Conservation (phyloP, 1,140 invertebrate species). For the Cyrtorhinus lividipennis region DNA sequence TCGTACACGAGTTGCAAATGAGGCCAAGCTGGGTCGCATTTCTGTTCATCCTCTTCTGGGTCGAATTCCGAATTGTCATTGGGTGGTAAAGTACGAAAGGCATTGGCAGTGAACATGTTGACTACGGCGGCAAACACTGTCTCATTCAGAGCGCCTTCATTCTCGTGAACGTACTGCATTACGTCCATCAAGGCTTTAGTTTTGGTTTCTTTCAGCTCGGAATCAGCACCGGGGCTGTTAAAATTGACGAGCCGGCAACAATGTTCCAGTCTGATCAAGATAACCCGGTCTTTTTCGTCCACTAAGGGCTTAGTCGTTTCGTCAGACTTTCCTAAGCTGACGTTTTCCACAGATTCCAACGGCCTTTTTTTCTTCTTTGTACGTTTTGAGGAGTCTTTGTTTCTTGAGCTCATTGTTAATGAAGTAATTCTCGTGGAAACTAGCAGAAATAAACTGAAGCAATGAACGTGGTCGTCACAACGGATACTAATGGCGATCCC, state of each 20-base stretch:
- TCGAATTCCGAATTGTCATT: constrained; percentile 99
- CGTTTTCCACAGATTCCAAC: neutral
- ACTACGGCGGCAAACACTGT: constrained; percentile 94
- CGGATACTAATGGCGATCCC: too few relatives aligned
- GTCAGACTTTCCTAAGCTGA: neutral
- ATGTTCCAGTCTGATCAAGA: constrained; percentile 92
- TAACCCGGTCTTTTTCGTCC: constrained; percentile 89
- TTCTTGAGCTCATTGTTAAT: neutral
- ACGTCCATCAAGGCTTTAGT: constrained; percentile 91
- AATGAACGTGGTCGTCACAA: too few relatives aligned
- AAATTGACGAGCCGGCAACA: constrained; percentile 99
- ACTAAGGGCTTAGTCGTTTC: constrained; percentile 64
- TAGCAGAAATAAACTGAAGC: neutral
- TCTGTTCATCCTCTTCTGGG: constrained; percentile 98
- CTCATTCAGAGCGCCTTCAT: constrained; percentile 88
- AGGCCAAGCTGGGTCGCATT: constrained; percentile 93
- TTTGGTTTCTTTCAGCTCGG: constrained; percentile 98
- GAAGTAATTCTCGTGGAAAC: neutral
- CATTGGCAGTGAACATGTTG: constrained; percentile 86
- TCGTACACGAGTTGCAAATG: constrained; percentile 95
- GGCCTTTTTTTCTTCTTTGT: neutral
- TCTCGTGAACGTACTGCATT: constrained; percentile 90
- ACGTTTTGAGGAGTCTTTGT: neutral
- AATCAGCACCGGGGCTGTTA: constrained; percentile 91
- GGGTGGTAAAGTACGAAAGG: constrained; percentile 96